phyloP scores from a whole-genome alignment of 2,113 vertebrate genomes.

The Dolichallabes microphthalmus region DNA sequence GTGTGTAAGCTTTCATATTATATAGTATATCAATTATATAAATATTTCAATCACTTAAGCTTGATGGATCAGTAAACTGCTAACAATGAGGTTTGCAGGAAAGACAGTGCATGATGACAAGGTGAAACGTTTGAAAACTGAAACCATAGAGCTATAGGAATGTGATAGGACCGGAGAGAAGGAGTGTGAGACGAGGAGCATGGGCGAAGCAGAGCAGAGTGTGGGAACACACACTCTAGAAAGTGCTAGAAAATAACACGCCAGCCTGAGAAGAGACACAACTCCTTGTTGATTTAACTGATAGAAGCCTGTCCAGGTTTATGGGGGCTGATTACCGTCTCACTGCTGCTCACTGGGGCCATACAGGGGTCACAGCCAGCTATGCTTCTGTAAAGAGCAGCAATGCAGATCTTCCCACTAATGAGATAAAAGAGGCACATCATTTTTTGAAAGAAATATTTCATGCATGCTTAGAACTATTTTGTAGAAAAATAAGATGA shows the following conservation, averaged over 20 bases:
- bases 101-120: background rate
- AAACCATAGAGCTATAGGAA: background rate
- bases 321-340: conserved; percentile 37
- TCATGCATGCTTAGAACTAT: background rate
- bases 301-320: conserved; percentile 47
- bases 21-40: too few relatives aligned
- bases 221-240: conserved; percentile 51
- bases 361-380: background rate
- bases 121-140: background rate
- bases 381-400: background rate
- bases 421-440: background rate
- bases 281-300: conserved; percentile 48
- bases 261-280: conserved; percentile 50
- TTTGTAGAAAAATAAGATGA: background rate
- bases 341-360: conserved; percentile 22
- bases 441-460: background rate
- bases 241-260: conserved; percentile 29
- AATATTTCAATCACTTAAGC: background rate
- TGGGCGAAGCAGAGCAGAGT: conserved; percentile 27
- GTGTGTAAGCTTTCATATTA: background rate
- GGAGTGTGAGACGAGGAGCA: background rate
- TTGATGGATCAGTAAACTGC: background rate
- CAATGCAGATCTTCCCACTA: background rate
- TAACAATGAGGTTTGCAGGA: background rate
- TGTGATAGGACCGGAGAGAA: conserved; percentile 6